Base-by-base conservation (phyloP, 1,140 invertebrate species). In the Dolichoris vasculosae region DNA sequence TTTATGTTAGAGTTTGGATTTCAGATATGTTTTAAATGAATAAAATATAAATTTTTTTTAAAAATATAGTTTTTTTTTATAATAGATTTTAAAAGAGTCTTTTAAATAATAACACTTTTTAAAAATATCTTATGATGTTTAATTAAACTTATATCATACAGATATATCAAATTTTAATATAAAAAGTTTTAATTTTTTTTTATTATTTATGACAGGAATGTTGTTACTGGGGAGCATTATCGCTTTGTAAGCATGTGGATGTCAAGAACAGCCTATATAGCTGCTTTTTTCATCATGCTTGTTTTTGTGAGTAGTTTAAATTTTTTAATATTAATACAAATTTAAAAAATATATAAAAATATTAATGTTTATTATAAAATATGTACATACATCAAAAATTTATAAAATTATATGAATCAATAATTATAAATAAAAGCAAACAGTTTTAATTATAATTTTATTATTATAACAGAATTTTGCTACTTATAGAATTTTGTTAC, bases 151-250 rank as follows among this genome's bases (percentile, higher is more conserved):
- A n/a, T n/a, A n/a, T n/a, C n/a, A n/a, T n/a, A n/a, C n/a, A n/a
- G 6, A 46, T 46, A 46, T 46, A 46, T 46, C 43, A 46, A 8
- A 30, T 67, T 67, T 32, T 35, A 17, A 2, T 38, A 17, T 38
- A 40, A 73, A 43, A 40, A 0, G 0, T 38, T 73, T 26, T 26
- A 43, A 1, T n/a, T 77, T 55, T 67, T 8, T 35, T 40, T 35
- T 80, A 26, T 59, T 87, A 82, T 89, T 86, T 88, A 84, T 94
- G 94, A 69, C 89, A 97, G 98, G 89, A 99, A 99, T 94, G 98
- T 99, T 64, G 97, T 99, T 55, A 99, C 98, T 35, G 98, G 98
- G n/a, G 98, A 99, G 91, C 98, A 99, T 92, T 99, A 99, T 93
- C 96, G 98, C 86, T 99, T 99, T 94, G 98, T 99, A 35, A 98